phyloP scores from a whole-genome alignment of 2,888 invertebrate genomes.

The Mallateleia sp. region DNA sequence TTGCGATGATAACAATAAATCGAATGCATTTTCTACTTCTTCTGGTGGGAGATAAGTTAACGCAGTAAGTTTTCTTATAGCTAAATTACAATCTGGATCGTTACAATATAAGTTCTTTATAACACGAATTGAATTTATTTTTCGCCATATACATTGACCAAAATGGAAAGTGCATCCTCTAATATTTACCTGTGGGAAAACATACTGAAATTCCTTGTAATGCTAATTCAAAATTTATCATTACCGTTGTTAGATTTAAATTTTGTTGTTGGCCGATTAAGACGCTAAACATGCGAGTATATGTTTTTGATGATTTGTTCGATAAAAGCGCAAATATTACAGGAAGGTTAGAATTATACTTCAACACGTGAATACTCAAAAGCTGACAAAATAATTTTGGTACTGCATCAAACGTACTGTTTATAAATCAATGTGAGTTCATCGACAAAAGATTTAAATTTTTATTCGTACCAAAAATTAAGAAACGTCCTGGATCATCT shows the following conservation, averaged over 20 bases:
- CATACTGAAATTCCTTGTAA: background rate
- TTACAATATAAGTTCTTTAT: constrained; percentile 24
- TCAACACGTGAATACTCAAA: constrained; percentile 14
- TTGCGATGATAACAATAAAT: background rate
- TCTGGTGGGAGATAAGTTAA: constrained; percentile 6
- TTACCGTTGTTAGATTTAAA: background rate
- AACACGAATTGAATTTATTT: background rate
- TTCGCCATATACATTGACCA: constrained; percentile 19
- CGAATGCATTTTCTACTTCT: background rate
- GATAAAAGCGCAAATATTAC: background rate
- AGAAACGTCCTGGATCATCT: background rate
- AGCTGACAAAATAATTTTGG: constrained; percentile 15
- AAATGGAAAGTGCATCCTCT: constrained; percentile 21
- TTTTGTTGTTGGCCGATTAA: background rate
- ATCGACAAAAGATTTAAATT: background rate
- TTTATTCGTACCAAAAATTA: constrained; percentile 16
- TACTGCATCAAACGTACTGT: constrained; percentile 17
- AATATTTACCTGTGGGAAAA: constrained; percentile 2
- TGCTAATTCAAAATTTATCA: constrained; percentile 20
- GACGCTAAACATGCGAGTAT: background rate
- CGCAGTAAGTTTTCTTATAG: constrained; percentile 19
- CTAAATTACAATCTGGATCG: background rate
- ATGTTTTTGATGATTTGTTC: background rate
- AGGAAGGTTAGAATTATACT: background rate
- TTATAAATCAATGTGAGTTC: background rate